Conservation (phyloP, 2,113 vertebrate genomes). For the Rattus rattus region DNA sequence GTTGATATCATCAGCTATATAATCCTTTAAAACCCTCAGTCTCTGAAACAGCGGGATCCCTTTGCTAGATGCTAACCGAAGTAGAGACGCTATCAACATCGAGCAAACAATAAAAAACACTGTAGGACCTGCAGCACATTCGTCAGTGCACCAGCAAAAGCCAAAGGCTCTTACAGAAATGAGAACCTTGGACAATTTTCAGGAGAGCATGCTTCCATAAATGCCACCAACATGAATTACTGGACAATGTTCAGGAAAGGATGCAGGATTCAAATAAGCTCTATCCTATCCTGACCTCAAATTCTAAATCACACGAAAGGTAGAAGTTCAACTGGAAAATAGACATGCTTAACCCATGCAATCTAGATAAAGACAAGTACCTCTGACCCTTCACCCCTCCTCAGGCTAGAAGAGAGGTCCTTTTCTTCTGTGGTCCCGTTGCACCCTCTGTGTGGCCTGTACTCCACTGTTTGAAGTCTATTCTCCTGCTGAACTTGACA, state of each 20-base stretch:
- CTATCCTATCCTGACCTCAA: neutral
- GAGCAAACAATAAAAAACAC: neutral
- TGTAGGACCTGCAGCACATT: neutral
- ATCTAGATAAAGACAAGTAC: neutral
- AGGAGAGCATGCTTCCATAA: neutral
- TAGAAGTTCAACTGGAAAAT: neutral
- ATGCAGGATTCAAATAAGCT: neutral
- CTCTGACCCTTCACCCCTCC: neutral
- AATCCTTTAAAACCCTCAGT: neutral
- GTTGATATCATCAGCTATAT: neutral
- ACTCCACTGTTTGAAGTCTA: neutral
- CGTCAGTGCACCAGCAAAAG: neutral
- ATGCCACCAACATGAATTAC: neutral
- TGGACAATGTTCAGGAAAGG: neutral
- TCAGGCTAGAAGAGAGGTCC: neutral
- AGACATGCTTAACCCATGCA: neutral
- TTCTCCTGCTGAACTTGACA: neutral
- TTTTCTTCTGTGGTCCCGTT: neutral
- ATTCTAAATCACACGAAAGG: neutral
- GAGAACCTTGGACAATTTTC: conserved; percentile 1
- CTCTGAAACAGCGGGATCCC: neutral
- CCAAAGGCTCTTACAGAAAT: neutral
- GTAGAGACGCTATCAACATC: neutral
- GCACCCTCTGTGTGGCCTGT: neutral
- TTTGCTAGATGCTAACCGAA: conserved; percentile 30